Evolutionary conservation across 2,888 invertebrate species (phyloP).

Genomic region (Criorhina ranunculi): DNA sequence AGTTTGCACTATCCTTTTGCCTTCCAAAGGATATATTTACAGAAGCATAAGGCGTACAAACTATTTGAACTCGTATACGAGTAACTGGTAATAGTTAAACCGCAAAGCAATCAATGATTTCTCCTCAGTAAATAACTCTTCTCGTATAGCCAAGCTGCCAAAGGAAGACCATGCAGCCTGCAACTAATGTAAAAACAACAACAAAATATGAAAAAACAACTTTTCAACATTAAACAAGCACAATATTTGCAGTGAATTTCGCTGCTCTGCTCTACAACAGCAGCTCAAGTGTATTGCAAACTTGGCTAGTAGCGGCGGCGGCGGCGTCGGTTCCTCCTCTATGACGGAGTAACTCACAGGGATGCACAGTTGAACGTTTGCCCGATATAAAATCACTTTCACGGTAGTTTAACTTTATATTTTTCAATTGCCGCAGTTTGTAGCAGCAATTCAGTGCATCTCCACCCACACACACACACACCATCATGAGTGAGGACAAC

Average conservation of each 20-base stretch:
- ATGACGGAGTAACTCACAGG: conserved; percentile 22
- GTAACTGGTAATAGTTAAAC: conserved; percentile 11
- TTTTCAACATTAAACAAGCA: conserved; percentile 39
- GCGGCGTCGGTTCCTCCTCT: background rate
- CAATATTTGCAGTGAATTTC: conserved; percentile 51
- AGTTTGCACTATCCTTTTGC: too few species aligned
- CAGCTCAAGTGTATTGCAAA: conserved; percentile 52
- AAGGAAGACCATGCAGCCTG: too few species aligned
- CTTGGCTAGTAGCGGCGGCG: conserved; percentile 16
- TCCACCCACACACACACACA: too few species aligned
- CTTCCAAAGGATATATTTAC: background rate
- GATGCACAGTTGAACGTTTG: conserved; percentile 52
- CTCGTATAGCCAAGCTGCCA: too few species aligned
- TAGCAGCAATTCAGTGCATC: background rate
- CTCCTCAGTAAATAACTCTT: conserved; percentile 8
- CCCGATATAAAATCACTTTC: conserved; percentile 61
- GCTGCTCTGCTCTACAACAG: conserved; percentile 30
- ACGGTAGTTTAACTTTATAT: conserved; percentile 62
- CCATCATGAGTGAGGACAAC: too few species aligned
- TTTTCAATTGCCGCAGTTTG: conserved; percentile 56
- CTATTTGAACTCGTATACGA: conserved; percentile 10
- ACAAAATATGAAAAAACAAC: conserved; percentile 14
- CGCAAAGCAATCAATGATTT: conserved; percentile 26
- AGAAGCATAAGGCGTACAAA: background rate
- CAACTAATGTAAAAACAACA: conserved; percentile 2